Base-by-base conservation (phyloP, 2,888 invertebrate genomes). In the Idaea straminata region DNA sequence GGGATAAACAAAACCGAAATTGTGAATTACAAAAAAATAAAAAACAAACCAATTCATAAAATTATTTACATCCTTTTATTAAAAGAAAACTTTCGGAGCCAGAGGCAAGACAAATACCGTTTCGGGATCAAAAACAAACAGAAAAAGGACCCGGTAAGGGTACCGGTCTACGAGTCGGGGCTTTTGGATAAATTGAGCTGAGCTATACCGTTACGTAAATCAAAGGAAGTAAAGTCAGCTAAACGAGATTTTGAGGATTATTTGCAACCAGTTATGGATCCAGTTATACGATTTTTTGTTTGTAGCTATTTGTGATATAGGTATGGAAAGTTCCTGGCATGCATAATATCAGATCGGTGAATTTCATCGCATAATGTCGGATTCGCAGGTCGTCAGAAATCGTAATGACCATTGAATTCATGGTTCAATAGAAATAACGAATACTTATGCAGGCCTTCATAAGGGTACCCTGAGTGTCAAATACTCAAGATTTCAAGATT, bases 91-190 rank as follows among this genome's bases (percentile, higher is more conserved):
- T 59, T 47, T 59, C 59, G 59, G 34, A 34, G 13, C 59, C 59
- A 25, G 25, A 58, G 58, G 25, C 34, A 69, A 68, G 62, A 66
- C 69, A 69, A 69, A 72, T 68, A 70, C 38, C 57, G 63, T 68
- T 65, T 61, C 59, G 67, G 64, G 59, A 65, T 71, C 67, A 64
- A 72, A 68, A 60, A 62, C 62, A 69, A 68, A 71, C 66, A 66
- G 63, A 64, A 64, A 67, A 68, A 64, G 68, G 68, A 58, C 13
- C 57, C 35, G 36, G 57, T 25, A 7, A 16, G 62, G 67, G 64
- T 66, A 25, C 7, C 35, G 63, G 64, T 36, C 66, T 59, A 60
- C 57, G 68, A 25, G 25, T 25, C 25, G 25, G 64, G 64, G 63
- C 59, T 47, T 66, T 47, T 35, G 62, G 59, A 36, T 47, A 47